Percentiles rank a stretch among this genome's conserved stretches.
Evolutionary conservation across 2,888 invertebrate genomes (phyloP).

Genomic region (Apomyelois bistriatella): DNA sequence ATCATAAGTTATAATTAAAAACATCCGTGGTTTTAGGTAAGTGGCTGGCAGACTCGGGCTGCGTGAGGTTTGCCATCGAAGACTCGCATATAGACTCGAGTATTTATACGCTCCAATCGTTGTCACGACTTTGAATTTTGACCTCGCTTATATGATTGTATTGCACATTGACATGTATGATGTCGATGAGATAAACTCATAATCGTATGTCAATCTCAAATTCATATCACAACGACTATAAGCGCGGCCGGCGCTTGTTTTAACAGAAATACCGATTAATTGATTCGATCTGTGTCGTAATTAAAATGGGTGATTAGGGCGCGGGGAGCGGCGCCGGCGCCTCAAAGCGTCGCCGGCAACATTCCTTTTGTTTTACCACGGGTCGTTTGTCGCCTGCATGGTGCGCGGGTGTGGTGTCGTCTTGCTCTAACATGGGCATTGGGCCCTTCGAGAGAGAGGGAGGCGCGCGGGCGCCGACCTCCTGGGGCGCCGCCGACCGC

Average conservation of each 20-base stretch:
- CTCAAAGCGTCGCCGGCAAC: slow-evolving; percentile 78
- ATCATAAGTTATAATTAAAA: slow-evolving; percentile 78
- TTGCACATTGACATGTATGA: slow-evolving; percentile 17
- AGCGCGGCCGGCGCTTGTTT: slow-evolving; percentile 69
- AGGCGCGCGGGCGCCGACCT: slow-evolving; percentile 73
- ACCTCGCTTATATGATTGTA: neutral
- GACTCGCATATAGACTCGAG: neutral
- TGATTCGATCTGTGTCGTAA: slow-evolving; percentile 80
- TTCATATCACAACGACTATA: slow-evolving; percentile 52
- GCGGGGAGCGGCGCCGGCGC: slow-evolving; percentile 77
- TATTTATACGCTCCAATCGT: neutral
- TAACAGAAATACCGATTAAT: slow-evolving; percentile 79
- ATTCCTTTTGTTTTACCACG: slow-evolving; percentile 81
- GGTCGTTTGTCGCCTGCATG: slow-evolving; percentile 77
- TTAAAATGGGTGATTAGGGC: slow-evolving; percentile 79
- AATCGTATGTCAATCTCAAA: slow-evolving; percentile 51
- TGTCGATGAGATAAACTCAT: slow-evolving; percentile 50
- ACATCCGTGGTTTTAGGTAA: slow-evolving; percentile 43
- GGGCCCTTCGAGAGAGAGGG: slow-evolving; percentile 44
- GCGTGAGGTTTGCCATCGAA: slow-evolving; percentile 21
- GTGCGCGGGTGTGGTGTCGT: slow-evolving; percentile 44
- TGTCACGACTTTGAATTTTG: slow-evolving; percentile 2
- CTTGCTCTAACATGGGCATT: slow-evolving; percentile 32
- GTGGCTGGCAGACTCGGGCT: neutral
- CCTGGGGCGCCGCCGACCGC: slow-evolving; percentile 66